These are phyloP conservation scores for Drosophila anomelani DNA, from an alignment of 2,888 invertebrate species.

Conservation along the genomic window DNA sequence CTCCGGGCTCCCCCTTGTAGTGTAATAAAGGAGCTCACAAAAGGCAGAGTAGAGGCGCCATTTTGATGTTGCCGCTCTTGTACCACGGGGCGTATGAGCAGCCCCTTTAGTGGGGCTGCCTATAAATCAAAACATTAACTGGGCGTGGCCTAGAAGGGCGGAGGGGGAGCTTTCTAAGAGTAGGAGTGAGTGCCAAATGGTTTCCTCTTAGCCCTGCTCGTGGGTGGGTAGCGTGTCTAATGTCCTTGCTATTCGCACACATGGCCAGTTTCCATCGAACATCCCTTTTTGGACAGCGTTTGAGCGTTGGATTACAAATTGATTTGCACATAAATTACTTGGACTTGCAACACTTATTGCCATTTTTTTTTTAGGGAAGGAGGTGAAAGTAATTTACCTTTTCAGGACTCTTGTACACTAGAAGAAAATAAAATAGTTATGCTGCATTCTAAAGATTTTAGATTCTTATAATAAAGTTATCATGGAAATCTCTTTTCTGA, in stretches of 20 bases:
- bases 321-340: conserved; percentile 71
- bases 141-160: conserved; percentile 56
- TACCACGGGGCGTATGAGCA: conserved; percentile 42
- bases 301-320: conserved; percentile 60
- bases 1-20: conserved; percentile 36
- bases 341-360: conserved; percentile 48
- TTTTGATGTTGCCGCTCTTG: conserved; percentile 40
- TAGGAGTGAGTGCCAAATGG: conserved; percentile 36
- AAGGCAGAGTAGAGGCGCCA: conserved; percentile 28
- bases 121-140: conserved; percentile 77
- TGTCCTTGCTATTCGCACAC: conserved; percentile 35
- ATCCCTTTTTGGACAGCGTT: conserved; percentile 32
- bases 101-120: conserved; percentile 26
- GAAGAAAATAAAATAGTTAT: neutral
- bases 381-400: conserved; percentile 54
- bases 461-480: too few relatives aligned
- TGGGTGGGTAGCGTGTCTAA: conserved; percentile 28
- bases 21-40: conserved; percentile 47
- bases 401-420: conserved; percentile 9
- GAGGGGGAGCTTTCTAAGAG: neutral
- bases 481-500: neutral
- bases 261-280: conserved; percentile 25
- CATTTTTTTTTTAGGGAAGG: conserved; percentile 2
- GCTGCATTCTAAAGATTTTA: too few relatives aligned
- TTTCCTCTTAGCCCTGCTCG: conserved; percentile 3